A percentile compares a stretch with the other conserved stretches of the same genome.
Evolutionary conservation across 2,888 invertebrate species (phyloP).

Genomic region (Chalcosyrphus nemorum): DNA sequence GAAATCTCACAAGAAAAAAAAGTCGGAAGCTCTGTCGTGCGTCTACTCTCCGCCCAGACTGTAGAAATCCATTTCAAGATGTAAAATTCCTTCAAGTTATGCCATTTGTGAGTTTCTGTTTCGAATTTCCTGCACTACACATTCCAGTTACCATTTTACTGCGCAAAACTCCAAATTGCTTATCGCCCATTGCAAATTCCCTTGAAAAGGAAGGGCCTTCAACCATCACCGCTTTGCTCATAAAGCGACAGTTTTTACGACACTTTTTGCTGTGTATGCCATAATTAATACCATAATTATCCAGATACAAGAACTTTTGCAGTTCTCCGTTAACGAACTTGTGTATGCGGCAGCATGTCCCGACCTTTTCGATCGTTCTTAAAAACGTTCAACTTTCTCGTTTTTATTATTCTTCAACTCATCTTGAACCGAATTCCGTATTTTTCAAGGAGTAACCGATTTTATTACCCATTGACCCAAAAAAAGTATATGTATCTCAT

Average conservation of each 20-base stretch:
- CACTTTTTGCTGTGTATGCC: constrained; percentile 18
- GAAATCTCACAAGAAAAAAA: too few species aligned
- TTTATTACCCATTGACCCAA: constrained; percentile 46
- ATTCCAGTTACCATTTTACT: constrained; percentile 22
- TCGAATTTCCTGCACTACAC: neutral
- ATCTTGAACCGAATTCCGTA: constrained; percentile 22
- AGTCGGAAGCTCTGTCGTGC: too few species aligned
- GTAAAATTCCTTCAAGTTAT: neutral
- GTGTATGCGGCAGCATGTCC: neutral
- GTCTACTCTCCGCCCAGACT: too few species aligned
- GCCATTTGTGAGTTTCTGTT: neutral
- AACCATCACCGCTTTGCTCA: neutral
- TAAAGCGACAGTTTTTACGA: constrained; percentile 45
- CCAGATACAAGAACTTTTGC: neutral
- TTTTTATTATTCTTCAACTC: constrained; percentile 24
- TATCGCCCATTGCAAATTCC: neutral
- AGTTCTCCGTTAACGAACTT: constrained; percentile 41
- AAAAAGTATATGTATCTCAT: constrained; percentile 19
- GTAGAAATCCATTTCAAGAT: too few species aligned
- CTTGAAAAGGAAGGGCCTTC: constrained; percentile 33
- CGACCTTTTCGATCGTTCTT: neutral
- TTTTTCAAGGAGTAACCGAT: neutral
- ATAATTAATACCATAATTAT: constrained; percentile 56
- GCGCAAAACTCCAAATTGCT: constrained; percentile 1
- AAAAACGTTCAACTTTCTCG: constrained; percentile 48